These are phyloP conservation scores for Callithrix jacchus DNA, from an alignment of 2,113 vertebrate genomes.

Conservation along the genomic window DNA sequence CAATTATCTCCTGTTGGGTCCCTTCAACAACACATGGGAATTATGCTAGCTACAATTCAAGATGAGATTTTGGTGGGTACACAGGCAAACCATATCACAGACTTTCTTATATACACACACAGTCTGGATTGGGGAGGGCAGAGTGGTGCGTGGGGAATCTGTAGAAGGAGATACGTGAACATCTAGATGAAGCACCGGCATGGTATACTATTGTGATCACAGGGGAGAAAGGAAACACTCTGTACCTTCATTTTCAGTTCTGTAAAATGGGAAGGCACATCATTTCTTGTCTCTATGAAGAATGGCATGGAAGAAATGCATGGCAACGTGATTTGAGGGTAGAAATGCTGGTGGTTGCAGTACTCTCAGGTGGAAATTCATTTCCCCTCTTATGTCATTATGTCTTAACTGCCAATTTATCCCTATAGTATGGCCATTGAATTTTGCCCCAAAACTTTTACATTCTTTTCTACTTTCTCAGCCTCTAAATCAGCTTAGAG, in stretches of 20 bases:
- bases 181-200: not conserved
- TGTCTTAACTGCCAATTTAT: not conserved
- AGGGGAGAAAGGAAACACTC: not conserved
- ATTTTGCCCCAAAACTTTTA: not conserved
- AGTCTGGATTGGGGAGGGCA: not conserved
- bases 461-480: not conserved
- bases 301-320: not conserved
- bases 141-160: not conserved
- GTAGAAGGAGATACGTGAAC: not conserved
- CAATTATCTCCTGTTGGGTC: too few species aligned
- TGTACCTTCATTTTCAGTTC: not conserved
- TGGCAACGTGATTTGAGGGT: not conserved
- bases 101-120: not conserved
- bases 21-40: too few species aligned
- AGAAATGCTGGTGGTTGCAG: not conserved
- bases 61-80: too few species aligned
- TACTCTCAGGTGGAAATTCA: not conserved
- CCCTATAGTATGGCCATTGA: not conserved
- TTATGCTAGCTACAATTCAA: too few species aligned
- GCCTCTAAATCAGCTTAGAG: conserved; percentile 42
- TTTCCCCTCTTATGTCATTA: not conserved
- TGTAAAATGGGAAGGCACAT: not conserved
- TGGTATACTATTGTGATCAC: not conserved
- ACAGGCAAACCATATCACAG: too few species aligned
- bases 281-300: not conserved